A percentile compares a stretch with the other conserved stretches of the same genome.
Evolutionary conservation across 1,140 invertebrate species (phyloP).

Genomic region (Grapholita molesta): DNA sequence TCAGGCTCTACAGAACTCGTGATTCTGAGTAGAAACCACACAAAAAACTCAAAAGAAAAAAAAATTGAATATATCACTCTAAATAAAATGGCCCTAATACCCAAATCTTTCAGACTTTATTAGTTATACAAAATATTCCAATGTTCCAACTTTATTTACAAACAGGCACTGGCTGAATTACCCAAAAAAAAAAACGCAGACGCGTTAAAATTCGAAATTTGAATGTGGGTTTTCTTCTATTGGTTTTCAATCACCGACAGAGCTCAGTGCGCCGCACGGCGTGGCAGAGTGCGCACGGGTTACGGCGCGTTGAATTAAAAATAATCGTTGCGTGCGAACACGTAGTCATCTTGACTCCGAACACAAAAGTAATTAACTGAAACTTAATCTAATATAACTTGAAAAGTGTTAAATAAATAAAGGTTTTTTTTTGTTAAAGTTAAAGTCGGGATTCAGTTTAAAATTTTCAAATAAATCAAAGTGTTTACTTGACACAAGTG

Average conservation of each 20-base stretch:
- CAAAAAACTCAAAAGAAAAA: too few relatives aligned
- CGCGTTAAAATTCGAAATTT: neutral
- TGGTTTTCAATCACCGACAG: neutral
- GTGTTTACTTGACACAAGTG: constrained; percentile 10
- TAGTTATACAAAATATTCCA: too few relatives aligned
- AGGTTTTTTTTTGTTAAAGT: neutral
- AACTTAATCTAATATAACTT: neutral
- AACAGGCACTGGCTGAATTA: neutral
- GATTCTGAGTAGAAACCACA: too few relatives aligned
- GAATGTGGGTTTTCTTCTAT: neutral
- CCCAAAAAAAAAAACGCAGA: neutral
- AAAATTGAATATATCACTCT: too few relatives aligned
- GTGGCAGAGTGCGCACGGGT: neutral
- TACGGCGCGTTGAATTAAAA: neutral
- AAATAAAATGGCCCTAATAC: too few relatives aligned
- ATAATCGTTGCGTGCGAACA: neutral
- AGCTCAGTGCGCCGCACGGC: constrained; percentile 1
- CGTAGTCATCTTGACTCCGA: neutral
- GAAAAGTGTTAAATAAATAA: neutral
- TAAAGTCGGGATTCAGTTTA: neutral
- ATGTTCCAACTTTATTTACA: neutral
- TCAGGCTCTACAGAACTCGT: too few relatives aligned
- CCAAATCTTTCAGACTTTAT: too few relatives aligned
- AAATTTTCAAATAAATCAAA: constrained; percentile 11
- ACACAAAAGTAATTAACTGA: neutral